Conservation (phyloP, 2,113 vertebrate genomes). For the Eudorcas thomsonii region DNA sequence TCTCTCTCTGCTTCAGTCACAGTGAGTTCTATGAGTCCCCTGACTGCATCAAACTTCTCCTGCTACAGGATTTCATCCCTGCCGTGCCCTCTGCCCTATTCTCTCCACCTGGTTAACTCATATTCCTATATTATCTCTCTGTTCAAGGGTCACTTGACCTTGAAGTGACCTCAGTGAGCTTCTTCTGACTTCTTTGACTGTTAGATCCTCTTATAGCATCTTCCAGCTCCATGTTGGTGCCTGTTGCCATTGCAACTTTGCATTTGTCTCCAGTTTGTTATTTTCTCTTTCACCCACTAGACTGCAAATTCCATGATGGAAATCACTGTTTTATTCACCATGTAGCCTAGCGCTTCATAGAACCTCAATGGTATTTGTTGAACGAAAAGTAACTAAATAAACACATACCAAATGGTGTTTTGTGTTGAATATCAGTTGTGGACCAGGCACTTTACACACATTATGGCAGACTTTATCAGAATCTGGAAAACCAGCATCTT, state of each 20-base stretch:
- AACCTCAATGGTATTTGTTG: neutral
- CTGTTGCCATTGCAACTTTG: neutral
- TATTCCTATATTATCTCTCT: neutral
- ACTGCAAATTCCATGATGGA: neutral
- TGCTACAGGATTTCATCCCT: neutral
- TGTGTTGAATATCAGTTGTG: neutral
- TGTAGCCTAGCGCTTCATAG: neutral
- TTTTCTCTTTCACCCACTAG: neutral
- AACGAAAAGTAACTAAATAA: neutral
- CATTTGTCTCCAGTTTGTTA: neutral
- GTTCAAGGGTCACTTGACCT: neutral
- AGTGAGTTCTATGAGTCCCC: neutral
- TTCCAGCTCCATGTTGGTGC: neutral
- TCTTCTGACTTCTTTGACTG: neutral
- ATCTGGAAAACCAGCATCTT: neutral
- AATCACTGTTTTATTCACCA: neutral
- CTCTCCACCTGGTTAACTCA: neutral
- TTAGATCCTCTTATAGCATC: neutral
- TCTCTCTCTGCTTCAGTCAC: neutral
- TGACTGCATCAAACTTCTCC: neutral
- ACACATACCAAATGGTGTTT: neutral
- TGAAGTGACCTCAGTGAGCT: neutral
- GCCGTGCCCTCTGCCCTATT: neutral
- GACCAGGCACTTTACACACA: neutral
- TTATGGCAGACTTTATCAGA: neutral